phyloP scores from a whole-genome alignment of 2,113 vertebrate genomes.

The Spea bombifrons region DNA sequence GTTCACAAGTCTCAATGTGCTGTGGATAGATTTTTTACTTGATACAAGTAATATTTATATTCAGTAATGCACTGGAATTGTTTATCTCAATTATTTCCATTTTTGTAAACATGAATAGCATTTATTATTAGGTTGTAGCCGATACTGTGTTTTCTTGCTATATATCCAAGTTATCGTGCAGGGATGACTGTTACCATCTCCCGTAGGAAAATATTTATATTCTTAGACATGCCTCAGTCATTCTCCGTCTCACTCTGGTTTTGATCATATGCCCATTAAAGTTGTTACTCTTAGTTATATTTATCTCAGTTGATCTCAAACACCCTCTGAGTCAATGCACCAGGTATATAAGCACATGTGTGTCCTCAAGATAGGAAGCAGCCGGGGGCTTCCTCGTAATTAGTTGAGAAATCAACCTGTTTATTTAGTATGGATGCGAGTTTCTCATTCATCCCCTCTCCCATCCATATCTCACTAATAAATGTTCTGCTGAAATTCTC shows the following conservation, averaged over 20 bases:
- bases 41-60: no score
- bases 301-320: constrained; percentile 42
- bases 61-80: no score
- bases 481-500: constrained; percentile 35
- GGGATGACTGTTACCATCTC: not conserved
- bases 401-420: constrained; percentile 36
- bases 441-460: constrained; percentile 21
- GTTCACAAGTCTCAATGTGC: no score
- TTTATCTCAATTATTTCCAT: no score
- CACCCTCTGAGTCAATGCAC: constrained; percentile 35
- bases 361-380: constrained; percentile 35
- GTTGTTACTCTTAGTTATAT: constrained; percentile 44
- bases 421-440: constrained; percentile 41
- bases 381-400: constrained; percentile 46
- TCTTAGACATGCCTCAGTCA: constrained; percentile 13
- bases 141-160: not conserved
- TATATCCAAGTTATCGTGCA: not conserved
- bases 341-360: constrained; percentile 33
- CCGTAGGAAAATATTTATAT: not conserved
- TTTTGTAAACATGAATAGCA: no score
- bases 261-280: constrained; percentile 44
- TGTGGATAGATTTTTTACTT: no score
- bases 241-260: constrained; percentile 20
- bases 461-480: constrained; percentile 42
- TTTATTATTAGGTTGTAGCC: no score